Evolutionary conservation across 2,888 invertebrate species (phyloP).

Genomic region (Netelia fuscicornis): DNA sequence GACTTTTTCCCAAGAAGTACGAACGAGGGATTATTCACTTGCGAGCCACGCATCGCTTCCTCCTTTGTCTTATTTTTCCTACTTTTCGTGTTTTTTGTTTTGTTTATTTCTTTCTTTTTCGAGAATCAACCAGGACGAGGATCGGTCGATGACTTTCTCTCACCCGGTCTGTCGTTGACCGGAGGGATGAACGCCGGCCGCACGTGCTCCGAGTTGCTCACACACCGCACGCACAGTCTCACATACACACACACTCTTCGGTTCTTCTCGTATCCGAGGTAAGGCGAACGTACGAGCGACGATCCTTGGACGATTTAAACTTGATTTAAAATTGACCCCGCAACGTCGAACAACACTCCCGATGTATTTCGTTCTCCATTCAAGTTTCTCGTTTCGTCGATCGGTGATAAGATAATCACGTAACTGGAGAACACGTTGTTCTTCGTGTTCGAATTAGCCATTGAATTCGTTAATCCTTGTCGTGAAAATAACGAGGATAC

Average conservation of each 20-base stretch:
- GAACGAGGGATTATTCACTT: conserved; percentile 50
- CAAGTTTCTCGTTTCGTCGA: conserved; percentile 1
- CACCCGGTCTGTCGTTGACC: conserved; percentile 31
- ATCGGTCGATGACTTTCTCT: conserved; percentile 50
- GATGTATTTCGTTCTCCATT: conserved; percentile 3
- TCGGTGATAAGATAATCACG: background rate
- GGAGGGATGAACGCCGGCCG: conserved; percentile 57
- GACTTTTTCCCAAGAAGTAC: conserved; percentile 60
- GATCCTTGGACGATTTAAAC: conserved; percentile 12
- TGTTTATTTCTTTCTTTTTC: background rate
- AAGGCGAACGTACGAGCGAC: conserved; percentile 7
- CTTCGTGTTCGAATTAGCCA: background rate
- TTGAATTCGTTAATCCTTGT: conserved; percentile 29
- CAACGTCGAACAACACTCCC: conserved; percentile 7
- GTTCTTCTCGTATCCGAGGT: conserved; percentile 26
- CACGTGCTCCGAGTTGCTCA: conserved; percentile 60
- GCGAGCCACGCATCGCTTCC: conserved; percentile 53
- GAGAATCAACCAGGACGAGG: conserved; percentile 31
- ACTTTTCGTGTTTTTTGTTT: conserved; percentile 6
- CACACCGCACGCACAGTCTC: conserved; percentile 36
- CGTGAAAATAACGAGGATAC: background rate
- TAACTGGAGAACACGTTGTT: background rate
- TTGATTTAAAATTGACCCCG: conserved; percentile 6
- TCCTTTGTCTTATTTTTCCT: background rate
- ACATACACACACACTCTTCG: conserved; percentile 6